A percentile compares a stretch with the other conserved stretches of the same genome.
These are phyloP conservation scores for Neria commutata DNA, from an alignment of 2,888 invertebrate genomes.

Conservation along the genomic window DNA sequence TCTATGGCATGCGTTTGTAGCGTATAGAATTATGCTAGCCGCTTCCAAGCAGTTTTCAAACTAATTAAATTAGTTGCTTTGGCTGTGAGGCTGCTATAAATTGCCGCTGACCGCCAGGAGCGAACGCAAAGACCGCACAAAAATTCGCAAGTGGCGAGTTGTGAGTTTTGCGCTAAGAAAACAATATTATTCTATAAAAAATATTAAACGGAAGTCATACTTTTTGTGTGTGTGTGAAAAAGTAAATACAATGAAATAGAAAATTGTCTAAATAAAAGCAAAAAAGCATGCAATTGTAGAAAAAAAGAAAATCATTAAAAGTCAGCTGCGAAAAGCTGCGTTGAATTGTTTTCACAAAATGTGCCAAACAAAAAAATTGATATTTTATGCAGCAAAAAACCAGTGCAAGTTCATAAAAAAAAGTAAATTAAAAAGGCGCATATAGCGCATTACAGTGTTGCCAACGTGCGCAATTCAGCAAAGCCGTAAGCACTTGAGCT, in stretches of 20 bases:
- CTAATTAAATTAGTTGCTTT: constrained; percentile 52
- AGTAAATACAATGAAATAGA: too few relatives aligned
- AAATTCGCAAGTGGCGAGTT: constrained; percentile 33
- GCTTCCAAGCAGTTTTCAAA: constrained; percentile 43
- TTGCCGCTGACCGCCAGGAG: constrained; percentile 33
- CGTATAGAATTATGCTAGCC: too few relatives aligned
- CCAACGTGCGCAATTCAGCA: not conserved
- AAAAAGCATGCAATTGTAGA: too few relatives aligned
- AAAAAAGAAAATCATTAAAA: too few relatives aligned
- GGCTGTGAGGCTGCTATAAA: constrained; percentile 46
- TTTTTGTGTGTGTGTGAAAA: too few relatives aligned
- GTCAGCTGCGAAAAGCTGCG: too few relatives aligned
- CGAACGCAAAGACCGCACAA: constrained; percentile 23
- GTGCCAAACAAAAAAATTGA: too few relatives aligned
- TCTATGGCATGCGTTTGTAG: not conserved
- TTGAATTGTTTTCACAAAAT: too few relatives aligned
- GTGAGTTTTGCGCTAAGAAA: constrained; percentile 4
- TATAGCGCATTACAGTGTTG: not conserved
- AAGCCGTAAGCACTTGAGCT: not conserved
- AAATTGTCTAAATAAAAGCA: too few relatives aligned
- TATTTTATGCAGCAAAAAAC: too few relatives aligned
- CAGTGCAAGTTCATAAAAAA: too few relatives aligned
- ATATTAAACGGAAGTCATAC: not conserved
- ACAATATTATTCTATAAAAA: too few relatives aligned
- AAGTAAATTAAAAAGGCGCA: not conserved